Evolutionary conservation across 2,797 vertebrate genomes (phyloP), one percentile per base, ranked within the genome.

Genomic region (Xiphophorus birchmanni): DNA sequence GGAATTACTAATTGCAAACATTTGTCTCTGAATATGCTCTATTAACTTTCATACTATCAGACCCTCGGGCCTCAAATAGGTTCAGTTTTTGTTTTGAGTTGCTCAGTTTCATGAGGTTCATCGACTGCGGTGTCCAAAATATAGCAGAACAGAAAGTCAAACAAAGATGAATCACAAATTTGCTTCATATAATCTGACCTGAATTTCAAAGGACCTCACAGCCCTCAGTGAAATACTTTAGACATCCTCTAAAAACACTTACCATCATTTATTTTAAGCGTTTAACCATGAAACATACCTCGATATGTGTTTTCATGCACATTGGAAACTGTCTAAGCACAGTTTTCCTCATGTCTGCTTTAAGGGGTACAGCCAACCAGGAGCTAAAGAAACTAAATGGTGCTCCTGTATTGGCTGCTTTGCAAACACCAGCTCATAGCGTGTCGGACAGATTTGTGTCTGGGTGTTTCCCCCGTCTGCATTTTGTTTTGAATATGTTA

Each of bases 11-110:
- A n/a, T n/a, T 45, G 12, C 23, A 45, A 45, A 45, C 42, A 42
- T n/a, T 40, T 71, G 4, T n/a, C 40, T n/a, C 42, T 44, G 29
- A 72, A 1, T n/a, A n/a, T 45, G 23, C n/a, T 72, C 12, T 72
- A 45, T 17, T 72, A 45, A 44, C 23, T 72, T 29, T 45, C 40
- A 72, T 6, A 7, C 8, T 37, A 35, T 65, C 15, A 67, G 32
- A 32, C 1, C 29, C 58, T 60, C 58, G 5, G 17, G 18, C 18
- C 37, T 37, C 26, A 72, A 26, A 72, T 45, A 12, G 4, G 45
- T 72, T 45, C 69, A 45, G 69, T 72, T 72, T 72, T 23, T 45
- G 42, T 45, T 72, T 72, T 72, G 40, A 13, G 65, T 69, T 69
- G 4, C 65, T 42, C 40, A 42, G 40, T 11, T 42, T 44, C 40